A percentile compares a stretch with the other conserved stretches of the same genome.
Conservation (phyloP, 2,113 vertebrate species). For the Ochotona curzoniae region DNA sequence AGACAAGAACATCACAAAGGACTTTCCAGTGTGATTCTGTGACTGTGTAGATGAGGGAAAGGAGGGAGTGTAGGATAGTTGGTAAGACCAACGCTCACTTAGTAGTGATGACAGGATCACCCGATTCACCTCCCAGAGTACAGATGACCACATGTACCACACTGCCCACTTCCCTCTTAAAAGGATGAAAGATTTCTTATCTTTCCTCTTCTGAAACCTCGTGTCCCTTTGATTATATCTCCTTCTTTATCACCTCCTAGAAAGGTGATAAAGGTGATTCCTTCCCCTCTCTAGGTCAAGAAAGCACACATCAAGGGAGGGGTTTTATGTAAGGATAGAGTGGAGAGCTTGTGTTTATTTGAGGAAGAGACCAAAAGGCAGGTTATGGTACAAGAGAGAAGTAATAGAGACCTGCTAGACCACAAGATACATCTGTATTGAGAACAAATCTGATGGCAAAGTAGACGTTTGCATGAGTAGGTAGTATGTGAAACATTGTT, state of each 20-base stretch:
- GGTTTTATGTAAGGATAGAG: not conserved
- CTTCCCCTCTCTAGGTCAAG: not conserved
- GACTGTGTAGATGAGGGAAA: not conserved
- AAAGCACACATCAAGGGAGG: not conserved
- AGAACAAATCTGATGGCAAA: not conserved
- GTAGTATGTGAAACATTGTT: not conserved
- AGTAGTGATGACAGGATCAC: too few relatives aligned
- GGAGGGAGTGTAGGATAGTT: not conserved
- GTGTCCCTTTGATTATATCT: not conserved
- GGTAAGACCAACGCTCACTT: not conserved
- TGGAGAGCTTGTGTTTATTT: not conserved
- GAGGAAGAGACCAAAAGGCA: not conserved
- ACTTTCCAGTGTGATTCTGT: not conserved
- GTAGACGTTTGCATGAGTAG: not conserved
- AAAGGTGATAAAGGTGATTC: not conserved
- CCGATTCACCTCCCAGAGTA: too few relatives aligned
- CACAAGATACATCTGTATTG: not conserved
- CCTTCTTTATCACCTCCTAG: not conserved
- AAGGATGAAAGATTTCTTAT: not conserved
- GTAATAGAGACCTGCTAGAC: not conserved
- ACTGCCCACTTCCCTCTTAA: not conserved
- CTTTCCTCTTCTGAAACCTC: not conserved
- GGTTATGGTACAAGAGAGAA: not conserved
- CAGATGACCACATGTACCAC: not conserved
- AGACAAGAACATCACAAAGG: not conserved